Conservation (phyloP, 2,888 invertebrate genomes). For the Lasioglossum calceatum region DNA sequence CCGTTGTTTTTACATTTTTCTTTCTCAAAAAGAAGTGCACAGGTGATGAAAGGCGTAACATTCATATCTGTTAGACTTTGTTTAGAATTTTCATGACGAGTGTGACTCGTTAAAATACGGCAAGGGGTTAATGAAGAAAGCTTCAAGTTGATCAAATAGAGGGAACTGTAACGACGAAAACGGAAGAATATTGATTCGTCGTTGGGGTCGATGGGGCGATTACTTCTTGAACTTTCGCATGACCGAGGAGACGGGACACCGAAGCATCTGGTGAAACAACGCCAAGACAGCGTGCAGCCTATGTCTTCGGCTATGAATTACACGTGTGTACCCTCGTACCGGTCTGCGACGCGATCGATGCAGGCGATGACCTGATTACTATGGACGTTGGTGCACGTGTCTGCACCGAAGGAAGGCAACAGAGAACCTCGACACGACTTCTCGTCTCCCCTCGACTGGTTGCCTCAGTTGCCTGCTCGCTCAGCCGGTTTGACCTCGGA, state of each 20-base stretch:
- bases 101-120: no score
- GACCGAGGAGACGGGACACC: background rate
- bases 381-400: slow-evolving; percentile 67
- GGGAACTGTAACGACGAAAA: background rate
- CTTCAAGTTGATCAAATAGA: background rate
- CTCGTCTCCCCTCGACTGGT: slow-evolving; percentile 35
- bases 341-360: slow-evolving; percentile 68
- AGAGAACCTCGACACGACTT: slow-evolving; percentile 40
- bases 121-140: background rate
- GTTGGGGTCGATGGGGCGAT: background rate
- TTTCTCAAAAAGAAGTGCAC: no score
- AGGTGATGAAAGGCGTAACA: no score
- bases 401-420: slow-evolving; percentile 70
- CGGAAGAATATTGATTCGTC: background rate
- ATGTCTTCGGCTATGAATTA: slow-evolving; percentile 32
- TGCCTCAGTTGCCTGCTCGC: slow-evolving; percentile 18
- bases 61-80: no score
- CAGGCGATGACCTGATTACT: slow-evolving; percentile 73
- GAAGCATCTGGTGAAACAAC: background rate
- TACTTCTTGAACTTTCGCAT: background rate
- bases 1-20: no score
- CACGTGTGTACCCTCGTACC: slow-evolving; percentile 54
- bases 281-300: background rate
- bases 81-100: no score
- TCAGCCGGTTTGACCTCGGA: slow-evolving; percentile 60